Evolutionary conservation across 2,113 vertebrate genomes (phyloP).

Genomic region (Elephantulus edwardii): DNA sequence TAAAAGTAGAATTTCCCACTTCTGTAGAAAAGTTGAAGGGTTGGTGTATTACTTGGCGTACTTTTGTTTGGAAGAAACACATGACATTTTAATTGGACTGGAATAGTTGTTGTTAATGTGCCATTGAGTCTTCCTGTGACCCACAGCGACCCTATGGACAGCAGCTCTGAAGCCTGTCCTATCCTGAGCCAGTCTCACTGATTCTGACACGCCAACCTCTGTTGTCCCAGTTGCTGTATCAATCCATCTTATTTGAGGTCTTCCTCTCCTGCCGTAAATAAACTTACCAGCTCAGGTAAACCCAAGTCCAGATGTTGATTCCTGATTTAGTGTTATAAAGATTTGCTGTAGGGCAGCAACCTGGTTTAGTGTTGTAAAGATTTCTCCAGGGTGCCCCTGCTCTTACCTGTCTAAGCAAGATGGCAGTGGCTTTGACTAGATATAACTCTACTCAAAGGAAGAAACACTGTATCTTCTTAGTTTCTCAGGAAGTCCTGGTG

Average conservation of each 20-base stretch:
- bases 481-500: not conserved
- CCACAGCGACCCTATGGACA: too few species aligned
- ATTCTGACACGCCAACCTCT: too few species aligned
- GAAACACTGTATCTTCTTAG: not conserved
- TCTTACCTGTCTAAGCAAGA: not conserved
- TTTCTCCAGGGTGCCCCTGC: not conserved
- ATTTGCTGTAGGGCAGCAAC: not conserved
- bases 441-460: not conserved
- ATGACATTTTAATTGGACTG: not conserved
- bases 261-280: not conserved
- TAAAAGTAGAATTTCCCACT: not conserved
- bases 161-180: too few species aligned
- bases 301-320: not conserved
- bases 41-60: not conserved
- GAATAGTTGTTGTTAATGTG: too few species aligned
- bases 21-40: constrained; percentile 4
- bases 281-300: not conserved
- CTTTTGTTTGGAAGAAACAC: not conserved
- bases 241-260: too few species aligned
- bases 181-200: too few species aligned
- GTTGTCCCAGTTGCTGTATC: too few species aligned
- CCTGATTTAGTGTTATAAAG: not conserved
- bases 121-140: too few species aligned
- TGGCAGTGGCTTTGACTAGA: not conserved
- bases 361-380: not conserved